A percentile compares a stretch with the other conserved stretches of the same genome.
Evolutionary conservation across 2,888 invertebrate species (phyloP).

Genomic region (Caenorhabditis wallacei): DNA sequence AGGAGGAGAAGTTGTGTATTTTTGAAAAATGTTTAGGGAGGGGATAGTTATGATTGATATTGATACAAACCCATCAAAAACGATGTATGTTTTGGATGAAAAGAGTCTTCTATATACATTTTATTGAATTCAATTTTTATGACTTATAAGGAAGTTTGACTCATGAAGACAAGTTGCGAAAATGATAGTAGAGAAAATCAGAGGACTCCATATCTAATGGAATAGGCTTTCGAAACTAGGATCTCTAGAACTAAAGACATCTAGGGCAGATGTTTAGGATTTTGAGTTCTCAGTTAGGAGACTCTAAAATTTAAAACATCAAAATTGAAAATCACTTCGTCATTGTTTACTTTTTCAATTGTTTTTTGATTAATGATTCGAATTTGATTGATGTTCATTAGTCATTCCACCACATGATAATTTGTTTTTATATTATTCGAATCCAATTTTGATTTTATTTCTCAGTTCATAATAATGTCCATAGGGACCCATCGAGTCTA

Average conservation of each 20-base stretch:
- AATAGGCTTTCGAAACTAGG: too few species aligned
- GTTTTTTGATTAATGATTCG: not conserved
- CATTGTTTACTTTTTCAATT: slow-evolving; percentile 16
- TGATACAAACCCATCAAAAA: slow-evolving; percentile 47
- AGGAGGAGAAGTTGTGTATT: slow-evolving; percentile 21
- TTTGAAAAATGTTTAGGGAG: slow-evolving; percentile 10
- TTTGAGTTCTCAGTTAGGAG: too few species aligned
- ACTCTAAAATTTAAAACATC: too few species aligned
- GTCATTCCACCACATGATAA: slow-evolving; percentile 3
- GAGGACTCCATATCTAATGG: too few species aligned
- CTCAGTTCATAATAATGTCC: too few species aligned
- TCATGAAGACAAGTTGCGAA: not conserved
- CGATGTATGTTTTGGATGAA: slow-evolving; percentile 26
- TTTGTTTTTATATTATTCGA: too few species aligned
- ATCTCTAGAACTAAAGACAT: too few species aligned
- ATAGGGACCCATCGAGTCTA: too few species aligned
- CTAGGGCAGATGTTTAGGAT: too few species aligned
- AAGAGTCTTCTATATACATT: slow-evolving; percentile 37
- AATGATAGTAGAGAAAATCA: not conserved
- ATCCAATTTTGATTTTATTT: too few species aligned
- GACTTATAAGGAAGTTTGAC: slow-evolving; percentile 25
- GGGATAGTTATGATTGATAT: slow-evolving; percentile 22
- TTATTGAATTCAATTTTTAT: slow-evolving; percentile 10
- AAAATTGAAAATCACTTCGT: not conserved
- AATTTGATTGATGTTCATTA: not conserved